phyloP scores from a whole-genome alignment of 2,113 vertebrate genomes.

The Epinephelus lanceolatus region DNA sequence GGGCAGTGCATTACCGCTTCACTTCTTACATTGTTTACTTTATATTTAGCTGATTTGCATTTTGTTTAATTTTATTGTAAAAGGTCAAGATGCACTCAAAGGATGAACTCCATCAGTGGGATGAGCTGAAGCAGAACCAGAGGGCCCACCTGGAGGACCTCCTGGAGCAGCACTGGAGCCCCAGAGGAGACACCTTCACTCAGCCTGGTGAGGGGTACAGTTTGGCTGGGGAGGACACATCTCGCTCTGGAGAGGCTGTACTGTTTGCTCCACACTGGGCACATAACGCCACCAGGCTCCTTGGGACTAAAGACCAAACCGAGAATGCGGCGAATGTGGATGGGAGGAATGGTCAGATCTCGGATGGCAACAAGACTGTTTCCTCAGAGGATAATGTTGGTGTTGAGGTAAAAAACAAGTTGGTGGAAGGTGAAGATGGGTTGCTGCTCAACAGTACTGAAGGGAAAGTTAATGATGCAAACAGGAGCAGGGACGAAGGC shows the following conservation, averaged over 20 bases:
- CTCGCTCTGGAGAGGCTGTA: conserved; percentile 49
- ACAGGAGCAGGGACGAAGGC: conserved; percentile 5
- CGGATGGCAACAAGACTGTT: conserved; percentile 51
- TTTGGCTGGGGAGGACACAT: conserved; percentile 27
- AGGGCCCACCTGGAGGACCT: conserved; percentile 79
- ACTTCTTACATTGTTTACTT: not conserved
- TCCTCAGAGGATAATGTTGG: conserved; percentile 39
- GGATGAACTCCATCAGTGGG: conserved; percentile 83
- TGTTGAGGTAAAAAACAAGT: conserved; percentile 26
- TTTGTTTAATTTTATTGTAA: not conserved
- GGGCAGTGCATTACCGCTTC: no score
- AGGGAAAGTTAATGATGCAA: conserved; percentile 16
- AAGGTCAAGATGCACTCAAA: conserved; percentile 79
- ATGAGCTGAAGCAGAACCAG: conserved; percentile 85
- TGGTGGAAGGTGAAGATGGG: conserved; percentile 26
- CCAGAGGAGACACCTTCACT: conserved; percentile 77
- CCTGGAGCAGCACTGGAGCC: conserved; percentile 78
- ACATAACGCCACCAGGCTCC: conserved; percentile 64
- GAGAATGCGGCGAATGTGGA: conserved; percentile 35
- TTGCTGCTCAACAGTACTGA: conserved; percentile 34
- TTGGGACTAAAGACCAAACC: conserved; percentile 42
- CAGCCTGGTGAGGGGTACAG: conserved; percentile 64
- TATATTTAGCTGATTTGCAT: not conserved
- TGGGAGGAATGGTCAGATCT: conserved; percentile 7
- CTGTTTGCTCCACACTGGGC: conserved; percentile 70